Evolutionary conservation across 2,797 vertebrate species (phyloP).

Genomic region (Halcyon leucocephala): DNA sequence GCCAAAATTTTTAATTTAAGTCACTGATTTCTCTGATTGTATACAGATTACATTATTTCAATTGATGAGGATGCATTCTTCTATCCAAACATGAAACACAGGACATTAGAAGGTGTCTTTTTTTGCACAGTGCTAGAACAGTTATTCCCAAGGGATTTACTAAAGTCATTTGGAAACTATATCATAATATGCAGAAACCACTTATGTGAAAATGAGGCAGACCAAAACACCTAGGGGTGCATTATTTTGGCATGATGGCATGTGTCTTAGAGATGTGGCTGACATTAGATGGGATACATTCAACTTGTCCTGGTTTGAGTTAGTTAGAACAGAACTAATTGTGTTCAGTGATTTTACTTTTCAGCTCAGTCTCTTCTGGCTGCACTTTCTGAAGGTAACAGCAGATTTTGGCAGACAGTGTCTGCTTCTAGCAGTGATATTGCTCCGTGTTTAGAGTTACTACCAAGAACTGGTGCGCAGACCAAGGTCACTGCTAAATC

Average conservation of each 20-base stretch:
- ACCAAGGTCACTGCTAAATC: too few relatives aligned
- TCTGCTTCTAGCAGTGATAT: too few relatives aligned
- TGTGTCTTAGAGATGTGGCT: background rate
- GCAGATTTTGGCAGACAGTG: too few relatives aligned
- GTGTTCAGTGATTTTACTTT: background rate
- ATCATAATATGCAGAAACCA: background rate
- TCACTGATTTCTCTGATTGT: background rate
- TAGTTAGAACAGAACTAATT: background rate
- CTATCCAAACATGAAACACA: background rate
- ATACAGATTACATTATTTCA: background rate
- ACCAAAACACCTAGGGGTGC: background rate
- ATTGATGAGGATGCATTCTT: background rate
- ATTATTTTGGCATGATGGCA: background rate
- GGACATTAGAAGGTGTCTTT: background rate
- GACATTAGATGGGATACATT: background rate
- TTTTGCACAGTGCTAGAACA: background rate
- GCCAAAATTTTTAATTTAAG: background rate
- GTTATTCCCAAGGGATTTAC: background rate
- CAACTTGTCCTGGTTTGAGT: background rate
- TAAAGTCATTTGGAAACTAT: constrained; percentile 12
- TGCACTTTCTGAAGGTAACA: too few relatives aligned
- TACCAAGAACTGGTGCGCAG: too few relatives aligned
- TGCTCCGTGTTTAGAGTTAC: too few relatives aligned
- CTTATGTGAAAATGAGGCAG: background rate
- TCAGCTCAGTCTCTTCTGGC: background rate